Base-by-base conservation (phyloP, 2,888 invertebrate genomes). In the Blastobasis adustella region DNA sequence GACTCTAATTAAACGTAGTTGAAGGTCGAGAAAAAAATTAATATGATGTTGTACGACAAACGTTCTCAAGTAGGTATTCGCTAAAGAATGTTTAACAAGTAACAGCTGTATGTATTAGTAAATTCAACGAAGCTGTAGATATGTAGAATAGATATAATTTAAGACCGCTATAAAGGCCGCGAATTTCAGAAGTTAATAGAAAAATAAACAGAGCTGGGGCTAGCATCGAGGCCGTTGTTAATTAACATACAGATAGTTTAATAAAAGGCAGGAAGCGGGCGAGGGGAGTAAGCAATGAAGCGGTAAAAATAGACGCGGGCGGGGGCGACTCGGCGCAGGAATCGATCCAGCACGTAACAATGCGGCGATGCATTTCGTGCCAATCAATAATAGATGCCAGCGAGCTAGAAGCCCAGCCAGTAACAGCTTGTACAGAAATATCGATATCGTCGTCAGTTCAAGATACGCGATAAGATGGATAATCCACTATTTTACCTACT, bases 231-330 rank as follows among this genome's bases (percentile, higher is more conserved):
- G 85, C 79, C 82, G 80, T 76, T 85, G 79, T 83, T 87, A 88
- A 88, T 88, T 87, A 86, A 85, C 87, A 87, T 87, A 85, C 80
- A 83, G 81, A 87, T 86, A 86, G 83, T 86, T 86, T 87, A 85
- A 87, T 88, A 86, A 82, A 85, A 83, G 84, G 83, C 88, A 87
- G 88, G 87, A 87, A 87, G 74, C 83, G 73, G 70, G 76, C 71
- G 82, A 86, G 87, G 86, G 87, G 87, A 85, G 85, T 73, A 82
- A 70, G 83, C 87, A 83, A 87, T 87, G 87, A 84, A 85, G 88
- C 87, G 85, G 86, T 87, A 87, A 87, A 88, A 87, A 88, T 88
- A 88, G 87, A 85, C 69, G 78, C 69, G 4, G 42, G 23, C 23
- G 80, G 78, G 84, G 82, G 79, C 77, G 79, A 79, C 73, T 69